These are phyloP conservation scores for Tapirus terrestris DNA, from an alignment of 2,113 vertebrate species.

Conservation along the genomic window DNA sequence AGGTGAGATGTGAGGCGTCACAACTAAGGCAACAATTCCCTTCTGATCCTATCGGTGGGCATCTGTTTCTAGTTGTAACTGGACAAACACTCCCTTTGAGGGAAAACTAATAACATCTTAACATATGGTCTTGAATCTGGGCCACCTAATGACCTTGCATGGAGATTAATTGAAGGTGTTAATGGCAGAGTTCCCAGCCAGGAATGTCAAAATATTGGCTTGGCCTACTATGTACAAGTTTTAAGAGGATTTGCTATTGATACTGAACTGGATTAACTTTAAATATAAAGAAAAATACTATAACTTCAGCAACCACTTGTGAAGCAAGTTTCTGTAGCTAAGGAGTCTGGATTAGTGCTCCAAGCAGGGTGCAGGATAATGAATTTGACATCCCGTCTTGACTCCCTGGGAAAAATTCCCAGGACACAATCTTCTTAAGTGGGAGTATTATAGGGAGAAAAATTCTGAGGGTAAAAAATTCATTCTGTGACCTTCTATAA, in stretches of 20 bases:
- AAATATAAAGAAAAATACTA: conserved; percentile 80
- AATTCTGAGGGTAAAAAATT: conserved; percentile 81
- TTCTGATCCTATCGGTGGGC: conserved; percentile 68
- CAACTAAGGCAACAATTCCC: conserved; percentile 65
- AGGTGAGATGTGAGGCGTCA: conserved; percentile 54
- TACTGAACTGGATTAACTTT: conserved; percentile 84
- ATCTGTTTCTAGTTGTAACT: conserved; percentile 78
- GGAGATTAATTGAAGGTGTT: conserved; percentile 85
- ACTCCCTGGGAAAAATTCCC: conserved; percentile 77
- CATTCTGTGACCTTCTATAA: conserved; percentile 55
- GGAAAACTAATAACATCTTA: conserved; percentile 77
- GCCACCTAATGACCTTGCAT: conserved; percentile 83
- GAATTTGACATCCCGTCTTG: conserved; percentile 80
- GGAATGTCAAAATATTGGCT: conserved; percentile 85
- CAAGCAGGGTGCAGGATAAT: conserved; percentile 69
- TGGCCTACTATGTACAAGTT: conserved; percentile 82
- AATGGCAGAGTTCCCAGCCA: conserved; percentile 85
- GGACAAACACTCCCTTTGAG: conserved; percentile 64
- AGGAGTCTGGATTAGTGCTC: conserved; percentile 78
- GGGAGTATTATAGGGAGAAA: conserved; percentile 59
- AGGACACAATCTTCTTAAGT: conserved; percentile 65
- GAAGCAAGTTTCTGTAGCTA: conserved; percentile 82
- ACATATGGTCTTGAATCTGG: conserved; percentile 77
- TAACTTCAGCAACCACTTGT: conserved; percentile 75
- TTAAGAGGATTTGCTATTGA: conserved; percentile 87